Evolutionary conservation across 2,888 invertebrate species (phyloP).

Genomic region (Steinernema scapterisci): DNA sequence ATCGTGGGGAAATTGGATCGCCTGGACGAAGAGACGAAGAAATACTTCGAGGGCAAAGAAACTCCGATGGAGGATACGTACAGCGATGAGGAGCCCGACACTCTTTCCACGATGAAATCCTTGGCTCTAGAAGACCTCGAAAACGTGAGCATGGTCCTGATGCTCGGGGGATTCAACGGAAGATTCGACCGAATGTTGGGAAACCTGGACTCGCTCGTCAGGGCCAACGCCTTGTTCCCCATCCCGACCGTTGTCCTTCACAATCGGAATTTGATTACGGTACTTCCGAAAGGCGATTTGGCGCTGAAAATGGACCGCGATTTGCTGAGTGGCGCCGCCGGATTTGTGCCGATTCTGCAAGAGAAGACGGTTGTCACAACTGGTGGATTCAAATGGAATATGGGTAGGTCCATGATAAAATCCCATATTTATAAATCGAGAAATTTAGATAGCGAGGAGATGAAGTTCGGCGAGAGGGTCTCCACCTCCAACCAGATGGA

Average conservation of each 20-base stretch:
- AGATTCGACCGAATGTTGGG: slow-evolving; percentile 4
- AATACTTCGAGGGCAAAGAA: not conserved
- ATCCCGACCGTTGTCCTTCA: not conserved
- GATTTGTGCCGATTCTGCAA: slow-evolving; percentile 4
- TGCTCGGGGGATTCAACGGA: not conserved
- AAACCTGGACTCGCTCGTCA: not conserved
- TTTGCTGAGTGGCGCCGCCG: not conserved
- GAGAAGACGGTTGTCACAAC: slow-evolving; percentile 9
- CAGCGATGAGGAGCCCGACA: not conserved
- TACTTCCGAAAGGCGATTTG: slow-evolving; percentile 1
- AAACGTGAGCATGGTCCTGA: not conserved
- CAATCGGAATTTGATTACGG: not conserved
- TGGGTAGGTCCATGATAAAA: not conserved
- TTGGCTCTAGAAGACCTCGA: not conserved
- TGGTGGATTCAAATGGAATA: not conserved
- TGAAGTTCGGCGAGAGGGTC: not conserved
- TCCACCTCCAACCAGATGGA: slow-evolving; percentile 17
- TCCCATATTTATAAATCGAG: not conserved
- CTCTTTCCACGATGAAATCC: not conserved
- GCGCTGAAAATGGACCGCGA: not conserved
- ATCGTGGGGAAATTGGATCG: slow-evolving; percentile 12
- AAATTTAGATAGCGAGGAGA: not conserved
- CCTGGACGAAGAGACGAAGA: not conserved
- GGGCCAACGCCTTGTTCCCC: not conserved
- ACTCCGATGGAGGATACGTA: not conserved